A percentile compares a stretch with the other conserved stretches of the same genome.
Evolutionary conservation across 2,888 invertebrate genomes (phyloP).

Genomic region (Calameuta pallipes): DNA sequence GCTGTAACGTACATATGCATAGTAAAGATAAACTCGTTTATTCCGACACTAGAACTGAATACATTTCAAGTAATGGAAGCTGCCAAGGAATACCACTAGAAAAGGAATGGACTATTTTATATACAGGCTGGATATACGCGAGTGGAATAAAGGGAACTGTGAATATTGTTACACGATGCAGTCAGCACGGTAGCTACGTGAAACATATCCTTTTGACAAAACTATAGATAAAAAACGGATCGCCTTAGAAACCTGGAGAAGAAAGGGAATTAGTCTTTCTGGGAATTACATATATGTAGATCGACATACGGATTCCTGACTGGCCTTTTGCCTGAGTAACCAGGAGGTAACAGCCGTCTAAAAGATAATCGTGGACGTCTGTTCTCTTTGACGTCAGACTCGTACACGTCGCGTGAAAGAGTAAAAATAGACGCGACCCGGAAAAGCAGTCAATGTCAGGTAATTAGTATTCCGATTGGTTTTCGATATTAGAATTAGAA

Average conservation of each 20-base stretch:
- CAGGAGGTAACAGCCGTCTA: slow-evolving; percentile 6
- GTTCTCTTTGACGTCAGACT: slow-evolving; percentile 18
- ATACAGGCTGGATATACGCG: neutral
- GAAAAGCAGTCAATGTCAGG: slow-evolving; percentile 25
- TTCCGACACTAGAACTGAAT: neutral
- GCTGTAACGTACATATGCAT: neutral
- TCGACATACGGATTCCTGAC: neutral
- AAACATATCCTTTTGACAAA: neutral
- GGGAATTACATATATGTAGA: neutral
- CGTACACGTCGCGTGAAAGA: slow-evolving; percentile 11
- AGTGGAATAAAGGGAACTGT: neutral
- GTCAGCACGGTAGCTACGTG: neutral
- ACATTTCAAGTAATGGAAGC: neutral
- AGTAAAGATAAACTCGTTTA: neutral
- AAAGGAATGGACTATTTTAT: neutral
- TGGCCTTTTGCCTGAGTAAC: slow-evolving; percentile 4
- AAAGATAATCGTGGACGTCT: slow-evolving; percentile 7
- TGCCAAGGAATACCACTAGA: neutral
- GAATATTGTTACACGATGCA: neutral
- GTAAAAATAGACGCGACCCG: slow-evolving; percentile 19
- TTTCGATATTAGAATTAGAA: neutral
- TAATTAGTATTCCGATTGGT: slow-evolving; percentile 1
- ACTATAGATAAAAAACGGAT: neutral
- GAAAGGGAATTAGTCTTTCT: neutral
- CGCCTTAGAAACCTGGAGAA: neutral